Percentiles rank a stretch among this genome's conserved stretches.
These are phyloP conservation scores for Sus cebifrons DNA, from an alignment of 2,797 vertebrate genomes.

Conservation along the genomic window DNA sequence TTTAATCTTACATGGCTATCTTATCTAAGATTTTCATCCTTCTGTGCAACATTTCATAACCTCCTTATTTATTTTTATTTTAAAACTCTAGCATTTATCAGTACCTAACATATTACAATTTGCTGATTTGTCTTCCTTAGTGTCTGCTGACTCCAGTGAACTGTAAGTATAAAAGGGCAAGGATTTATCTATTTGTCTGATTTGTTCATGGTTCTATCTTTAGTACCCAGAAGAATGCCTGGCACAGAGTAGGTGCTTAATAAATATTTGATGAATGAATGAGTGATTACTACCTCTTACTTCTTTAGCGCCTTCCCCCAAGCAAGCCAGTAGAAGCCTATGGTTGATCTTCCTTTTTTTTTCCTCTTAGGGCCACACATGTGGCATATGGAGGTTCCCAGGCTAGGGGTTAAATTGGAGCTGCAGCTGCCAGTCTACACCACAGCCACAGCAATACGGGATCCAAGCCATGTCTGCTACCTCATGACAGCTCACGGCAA, in stretches of 20 bases:
- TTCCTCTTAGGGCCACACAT: too few species aligned
- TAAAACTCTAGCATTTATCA: background rate
- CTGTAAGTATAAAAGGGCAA: background rate
- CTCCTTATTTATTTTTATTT: background rate
- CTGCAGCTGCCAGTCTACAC: too few species aligned
- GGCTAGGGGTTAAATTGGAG: too few species aligned
- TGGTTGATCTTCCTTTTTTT: background rate
- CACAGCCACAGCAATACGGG: too few species aligned
- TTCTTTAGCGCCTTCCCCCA: background rate
- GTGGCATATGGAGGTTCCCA: too few species aligned
- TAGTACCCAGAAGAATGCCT: background rate
- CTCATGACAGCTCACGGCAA: too few species aligned
- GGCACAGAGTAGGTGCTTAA: background rate
- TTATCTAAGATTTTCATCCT: background rate
- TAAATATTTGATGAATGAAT: background rate
- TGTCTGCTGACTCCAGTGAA: background rate
- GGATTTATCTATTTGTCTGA: background rate
- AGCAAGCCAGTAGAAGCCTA: background rate
- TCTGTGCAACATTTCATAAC: background rate
- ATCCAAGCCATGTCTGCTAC: too few species aligned
- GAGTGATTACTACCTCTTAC: background rate
- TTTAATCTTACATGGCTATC: background rate
- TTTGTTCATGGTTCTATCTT: background rate
- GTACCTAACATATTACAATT: background rate
- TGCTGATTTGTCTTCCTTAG: background rate